These are phyloP conservation scores for Alcedo quadribrachys DNA, from an alignment of 2,797 vertebrate species.

Conservation along the genomic window DNA sequence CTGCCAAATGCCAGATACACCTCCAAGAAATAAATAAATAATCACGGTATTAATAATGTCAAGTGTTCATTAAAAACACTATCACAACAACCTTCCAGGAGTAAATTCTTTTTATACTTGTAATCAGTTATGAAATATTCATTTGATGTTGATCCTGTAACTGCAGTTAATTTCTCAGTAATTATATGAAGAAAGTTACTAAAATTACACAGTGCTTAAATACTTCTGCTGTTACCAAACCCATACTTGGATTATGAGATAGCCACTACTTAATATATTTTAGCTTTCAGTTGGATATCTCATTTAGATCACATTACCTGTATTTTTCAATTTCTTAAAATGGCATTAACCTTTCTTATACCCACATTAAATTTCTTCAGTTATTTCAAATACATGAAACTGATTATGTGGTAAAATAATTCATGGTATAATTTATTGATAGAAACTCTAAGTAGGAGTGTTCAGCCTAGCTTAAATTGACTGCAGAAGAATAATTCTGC, in stretches of 20 bases:
- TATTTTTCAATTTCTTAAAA: conserved; percentile 22
- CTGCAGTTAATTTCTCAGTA: conserved; percentile 56
- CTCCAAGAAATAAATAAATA: conserved; percentile 43
- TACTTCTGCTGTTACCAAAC: neutral
- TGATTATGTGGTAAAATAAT: conserved; percentile 13
- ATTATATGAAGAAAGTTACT: conserved; percentile 44
- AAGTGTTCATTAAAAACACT: conserved; percentile 58
- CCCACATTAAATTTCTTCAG: conserved; percentile 4
- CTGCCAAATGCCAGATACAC: neutral
- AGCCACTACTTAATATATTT: neutral
- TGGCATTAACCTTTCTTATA: neutral
- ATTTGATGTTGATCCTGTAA: conserved; percentile 50
- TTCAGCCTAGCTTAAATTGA: conserved; percentile 1
- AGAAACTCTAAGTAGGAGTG: neutral
- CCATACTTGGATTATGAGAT: neutral
- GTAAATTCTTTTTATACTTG: conserved; percentile 41
- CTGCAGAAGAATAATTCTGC: neutral
- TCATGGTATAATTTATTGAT: conserved; percentile 4
- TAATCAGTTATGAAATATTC: conserved; percentile 63
- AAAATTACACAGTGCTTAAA: conserved; percentile 39
- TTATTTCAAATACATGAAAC: neutral
- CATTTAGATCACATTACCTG: neutral
- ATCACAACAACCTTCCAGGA: conserved; percentile 39
- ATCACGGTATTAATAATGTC: conserved; percentile 47
- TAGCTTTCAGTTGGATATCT: neutral